These are phyloP conservation scores for Drosophila aldrichi DNA, from an alignment of 2,888 invertebrate genomes.

Conservation along the genomic window DNA sequence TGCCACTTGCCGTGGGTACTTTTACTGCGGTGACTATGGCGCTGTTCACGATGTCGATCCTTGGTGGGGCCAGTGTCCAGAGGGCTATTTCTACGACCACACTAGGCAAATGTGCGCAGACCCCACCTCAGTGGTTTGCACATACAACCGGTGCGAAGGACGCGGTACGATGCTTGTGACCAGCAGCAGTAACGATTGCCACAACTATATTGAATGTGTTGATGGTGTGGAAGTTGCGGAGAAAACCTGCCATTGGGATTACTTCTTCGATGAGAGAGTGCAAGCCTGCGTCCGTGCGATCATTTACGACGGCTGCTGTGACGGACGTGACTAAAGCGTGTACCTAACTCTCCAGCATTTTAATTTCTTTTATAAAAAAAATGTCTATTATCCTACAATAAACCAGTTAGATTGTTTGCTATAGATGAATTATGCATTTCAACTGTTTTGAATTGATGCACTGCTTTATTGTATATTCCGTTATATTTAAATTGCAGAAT, in stretches of 20 bases:
- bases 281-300: slow-evolving; percentile 63
- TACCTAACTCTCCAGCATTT: not conserved
- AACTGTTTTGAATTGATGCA: not conserved
- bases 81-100: slow-evolving; percentile 71
- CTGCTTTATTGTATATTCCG: not conserved
- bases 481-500: not conserved
- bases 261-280: slow-evolving; percentile 76
- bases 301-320: slow-evolving; percentile 73
- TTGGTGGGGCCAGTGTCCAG: slow-evolving; percentile 73
- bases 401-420: not conserved
- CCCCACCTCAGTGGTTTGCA: slow-evolving; percentile 66
- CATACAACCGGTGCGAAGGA: slow-evolving; percentile 81
- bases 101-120: slow-evolving; percentile 46
- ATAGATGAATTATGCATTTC: not conserved
- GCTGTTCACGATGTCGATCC: slow-evolving; percentile 68
- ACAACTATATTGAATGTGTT: slow-evolving; percentile 70
- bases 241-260: slow-evolving; percentile 64
- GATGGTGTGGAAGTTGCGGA: slow-evolving; percentile 49
- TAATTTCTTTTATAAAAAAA: not conserved
- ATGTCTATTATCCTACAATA: not conserved
- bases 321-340: slow-evolving; percentile 49
- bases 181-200: slow-evolving; percentile 72
- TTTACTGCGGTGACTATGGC: slow-evolving; percentile 56
- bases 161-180: slow-evolving; percentile 71
- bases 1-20: slow-evolving; percentile 81